phyloP scores from a whole-genome alignment of 2,113 vertebrate genomes.

The Neopipo cinnamomea region DNA sequence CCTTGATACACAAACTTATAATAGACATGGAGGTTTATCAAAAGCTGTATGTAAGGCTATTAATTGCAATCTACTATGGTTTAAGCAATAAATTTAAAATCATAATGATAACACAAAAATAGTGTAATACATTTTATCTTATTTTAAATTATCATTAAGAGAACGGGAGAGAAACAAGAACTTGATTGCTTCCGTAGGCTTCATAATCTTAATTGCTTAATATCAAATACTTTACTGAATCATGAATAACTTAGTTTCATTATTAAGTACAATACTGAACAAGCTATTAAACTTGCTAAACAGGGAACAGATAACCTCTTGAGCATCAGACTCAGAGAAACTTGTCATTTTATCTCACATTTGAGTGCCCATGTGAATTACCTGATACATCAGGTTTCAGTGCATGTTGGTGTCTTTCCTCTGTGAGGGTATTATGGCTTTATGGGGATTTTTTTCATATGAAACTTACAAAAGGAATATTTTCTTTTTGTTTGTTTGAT shows the following conservation, averaged over 20 bases:
- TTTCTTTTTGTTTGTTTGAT: neutral
- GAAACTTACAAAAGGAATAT: neutral
- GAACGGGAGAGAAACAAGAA: neutral
- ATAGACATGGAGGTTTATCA: neutral
- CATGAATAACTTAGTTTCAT: constrained; percentile 10
- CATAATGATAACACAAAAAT: neutral
- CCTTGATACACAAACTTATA: neutral
- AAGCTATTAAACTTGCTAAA: constrained; percentile 18
- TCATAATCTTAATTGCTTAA: neutral
- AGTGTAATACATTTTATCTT: constrained; percentile 1
- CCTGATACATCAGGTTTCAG: neutral
- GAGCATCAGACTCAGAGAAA: neutral
- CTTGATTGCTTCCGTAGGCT: neutral
- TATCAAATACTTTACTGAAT: constrained; percentile 6
- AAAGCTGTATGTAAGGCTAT: neutral
- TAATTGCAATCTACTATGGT: neutral
- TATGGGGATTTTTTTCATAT: neutral
- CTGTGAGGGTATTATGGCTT: neutral
- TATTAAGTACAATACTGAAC: neutral
- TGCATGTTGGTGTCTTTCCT: neutral
- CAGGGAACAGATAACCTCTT: neutral
- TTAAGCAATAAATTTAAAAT: constrained; percentile 1
- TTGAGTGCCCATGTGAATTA: neutral
- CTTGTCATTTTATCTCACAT: neutral
- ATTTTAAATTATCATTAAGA: neutral